phyloP scores from a whole-genome alignment of 2,888 invertebrate species.

The Andrena dorsata region DNA sequence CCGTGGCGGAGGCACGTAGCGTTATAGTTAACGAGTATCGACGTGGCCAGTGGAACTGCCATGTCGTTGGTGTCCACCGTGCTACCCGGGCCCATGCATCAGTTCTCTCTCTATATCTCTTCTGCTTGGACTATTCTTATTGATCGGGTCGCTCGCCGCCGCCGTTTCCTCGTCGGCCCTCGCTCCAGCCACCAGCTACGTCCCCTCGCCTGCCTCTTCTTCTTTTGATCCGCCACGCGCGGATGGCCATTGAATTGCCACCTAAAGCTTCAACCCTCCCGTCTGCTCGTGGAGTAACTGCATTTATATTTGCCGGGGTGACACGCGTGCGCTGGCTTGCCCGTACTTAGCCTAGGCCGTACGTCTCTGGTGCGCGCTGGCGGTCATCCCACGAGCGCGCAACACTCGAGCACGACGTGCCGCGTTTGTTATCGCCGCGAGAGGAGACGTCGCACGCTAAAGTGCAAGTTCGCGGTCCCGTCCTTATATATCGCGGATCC shows the following conservation, averaged over 20 bases:
- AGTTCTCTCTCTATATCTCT: slow-evolving; percentile 20
- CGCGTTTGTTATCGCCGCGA: slow-evolving; percentile 56
- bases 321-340: slow-evolving; percentile 19
- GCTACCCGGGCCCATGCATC: slow-evolving; percentile 50
- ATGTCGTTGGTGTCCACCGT: slow-evolving; percentile 70
- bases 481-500: slow-evolving; percentile 59
- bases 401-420: slow-evolving; percentile 33
- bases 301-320: slow-evolving; percentile 57
- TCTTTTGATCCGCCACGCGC: slow-evolving; percentile 26
- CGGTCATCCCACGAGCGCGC: slow-evolving; percentile 24
- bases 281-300: slow-evolving; percentile 36
- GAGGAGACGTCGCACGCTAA: slow-evolving; percentile 35
- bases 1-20: slow-evolving; percentile 46
- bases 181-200: slow-evolving; percentile 7
- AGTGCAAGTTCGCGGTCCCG: slow-evolving; percentile 57
- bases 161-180: slow-evolving; percentile 13
- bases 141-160: slow-evolving; percentile 31
- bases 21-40: slow-evolving; percentile 80
- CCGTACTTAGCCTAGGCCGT: background rate
- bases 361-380: background rate
- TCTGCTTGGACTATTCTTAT: slow-evolving; percentile 33
- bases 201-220: background rate
- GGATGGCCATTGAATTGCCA: slow-evolving; percentile 63
- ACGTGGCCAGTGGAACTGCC: slow-evolving; percentile 76
- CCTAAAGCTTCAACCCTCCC: slow-evolving; percentile 36